phyloP scores from a whole-genome alignment of 2,888 invertebrate species.

The Morpho achilles region DNA sequence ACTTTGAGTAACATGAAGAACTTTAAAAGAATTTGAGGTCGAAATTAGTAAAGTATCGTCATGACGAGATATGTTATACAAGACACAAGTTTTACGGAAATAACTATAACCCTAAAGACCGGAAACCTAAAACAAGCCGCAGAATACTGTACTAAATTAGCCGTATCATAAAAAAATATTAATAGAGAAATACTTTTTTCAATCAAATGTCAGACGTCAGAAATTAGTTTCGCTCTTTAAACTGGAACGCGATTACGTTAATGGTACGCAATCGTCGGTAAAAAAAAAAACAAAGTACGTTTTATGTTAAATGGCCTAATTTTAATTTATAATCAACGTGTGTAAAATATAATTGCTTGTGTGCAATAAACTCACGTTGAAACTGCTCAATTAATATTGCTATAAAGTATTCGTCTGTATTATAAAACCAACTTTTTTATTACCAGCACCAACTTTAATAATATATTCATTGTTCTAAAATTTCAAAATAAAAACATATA shows the following conservation, averaged over 20 bases:
- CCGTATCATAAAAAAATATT: too few species aligned
- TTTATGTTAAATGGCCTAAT: neutral
- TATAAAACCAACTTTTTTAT: neutral
- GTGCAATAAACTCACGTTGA: neutral
- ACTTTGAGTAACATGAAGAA: too few species aligned
- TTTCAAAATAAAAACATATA: too few species aligned
- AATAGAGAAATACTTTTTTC: too few species aligned
- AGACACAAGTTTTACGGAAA: too few species aligned
- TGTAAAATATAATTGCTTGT: neutral
- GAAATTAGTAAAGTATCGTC: too few species aligned
- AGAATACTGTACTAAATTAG: too few species aligned
- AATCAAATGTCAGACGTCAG: slow-evolving; percentile 1
- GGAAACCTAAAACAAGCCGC: too few species aligned
- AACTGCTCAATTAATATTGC: slow-evolving; percentile 1
- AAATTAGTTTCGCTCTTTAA: slow-evolving; percentile 6
- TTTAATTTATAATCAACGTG: slow-evolving; percentile 8
- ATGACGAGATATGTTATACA: too few species aligned
- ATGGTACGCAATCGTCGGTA: slow-evolving; percentile 11
- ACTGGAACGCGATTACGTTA: slow-evolving; percentile 9
- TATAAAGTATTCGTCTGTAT: neutral
- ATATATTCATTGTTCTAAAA: neutral
- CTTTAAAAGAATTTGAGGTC: too few species aligned
- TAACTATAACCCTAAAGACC: too few species aligned
- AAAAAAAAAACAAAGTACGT: neutral
- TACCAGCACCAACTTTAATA: neutral